Conservation (phyloP, 2,888 invertebrate species). For the Oligia latruncula region DNA sequence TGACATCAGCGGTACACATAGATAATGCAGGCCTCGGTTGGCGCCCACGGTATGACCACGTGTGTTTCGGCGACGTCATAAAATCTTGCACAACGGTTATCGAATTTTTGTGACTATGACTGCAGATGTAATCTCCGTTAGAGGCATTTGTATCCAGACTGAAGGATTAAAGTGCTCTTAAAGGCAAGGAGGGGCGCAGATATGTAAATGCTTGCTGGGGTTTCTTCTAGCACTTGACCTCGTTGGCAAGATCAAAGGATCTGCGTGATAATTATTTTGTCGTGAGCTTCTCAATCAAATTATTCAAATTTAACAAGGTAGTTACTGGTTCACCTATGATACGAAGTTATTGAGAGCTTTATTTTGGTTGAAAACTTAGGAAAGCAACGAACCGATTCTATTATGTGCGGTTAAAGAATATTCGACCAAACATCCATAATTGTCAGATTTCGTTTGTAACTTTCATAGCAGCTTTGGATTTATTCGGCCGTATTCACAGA, state of each 20-base stretch:
- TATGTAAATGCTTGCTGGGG: conserved; percentile 20
- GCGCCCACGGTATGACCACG: not conserved
- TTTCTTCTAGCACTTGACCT: conserved; percentile 25
- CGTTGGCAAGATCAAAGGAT: conserved; percentile 33
- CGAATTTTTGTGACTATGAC: not conserved
- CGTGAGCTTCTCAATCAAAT: not conserved
- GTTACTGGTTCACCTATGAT: not conserved
- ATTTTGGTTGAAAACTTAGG: conserved; percentile 10
- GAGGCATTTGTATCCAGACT: not conserved
- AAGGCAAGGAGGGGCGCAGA: not conserved
- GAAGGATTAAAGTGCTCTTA: conserved; percentile 8
- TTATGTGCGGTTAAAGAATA: not conserved
- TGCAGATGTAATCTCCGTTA: conserved; percentile 1
- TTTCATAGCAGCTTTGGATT: conserved; percentile 26
- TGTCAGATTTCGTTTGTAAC: conserved; percentile 1
- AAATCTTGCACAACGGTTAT: not conserved
- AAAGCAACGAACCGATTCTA: conserved; percentile 1
- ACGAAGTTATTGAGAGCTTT: not conserved
- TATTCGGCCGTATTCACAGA: conserved; percentile 18
- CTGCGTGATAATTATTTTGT: conserved; percentile 17
- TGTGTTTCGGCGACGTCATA: conserved; percentile 15
- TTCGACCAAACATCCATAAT: not conserved
- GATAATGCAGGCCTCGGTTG: not conserved
- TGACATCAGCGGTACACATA: not conserved
- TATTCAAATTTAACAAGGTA: not conserved